Conservation (phyloP, 2,888 invertebrate species). For the Cheilosia grossa region DNA sequence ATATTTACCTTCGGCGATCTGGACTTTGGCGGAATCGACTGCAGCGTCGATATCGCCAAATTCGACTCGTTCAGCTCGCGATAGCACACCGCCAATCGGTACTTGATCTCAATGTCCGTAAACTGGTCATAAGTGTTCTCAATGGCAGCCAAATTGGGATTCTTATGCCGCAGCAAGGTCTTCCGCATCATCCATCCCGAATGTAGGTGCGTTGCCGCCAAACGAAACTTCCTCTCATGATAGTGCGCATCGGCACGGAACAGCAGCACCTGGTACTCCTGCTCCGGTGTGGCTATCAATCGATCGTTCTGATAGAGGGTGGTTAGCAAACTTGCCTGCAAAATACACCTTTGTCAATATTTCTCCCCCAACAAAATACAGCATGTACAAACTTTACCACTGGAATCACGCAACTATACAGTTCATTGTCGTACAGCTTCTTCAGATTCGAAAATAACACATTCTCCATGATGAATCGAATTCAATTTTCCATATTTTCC, state of each 20-base stretch:
- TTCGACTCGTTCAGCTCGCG: slow-evolving; percentile 87
- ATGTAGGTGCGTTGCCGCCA: slow-evolving; percentile 86
- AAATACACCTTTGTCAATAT: not conserved
- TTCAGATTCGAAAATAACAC: slow-evolving; percentile 87
- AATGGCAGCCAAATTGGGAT: slow-evolving; percentile 77
- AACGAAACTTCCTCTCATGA: slow-evolving; percentile 86
- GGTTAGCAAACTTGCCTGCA: slow-evolving; percentile 87
- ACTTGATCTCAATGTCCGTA: slow-evolving; percentile 88
- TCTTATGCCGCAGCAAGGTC: slow-evolving; percentile 79
- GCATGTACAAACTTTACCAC: slow-evolving; percentile 85
- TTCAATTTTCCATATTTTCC: slow-evolving; percentile 26
- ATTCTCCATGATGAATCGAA: slow-evolving; percentile 83
- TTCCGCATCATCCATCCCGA: slow-evolving; percentile 84
- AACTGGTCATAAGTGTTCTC: slow-evolving; percentile 80
- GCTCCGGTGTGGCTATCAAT: slow-evolving; percentile 83
- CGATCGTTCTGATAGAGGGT: slow-evolving; percentile 87
- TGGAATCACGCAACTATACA: slow-evolving; percentile 89
- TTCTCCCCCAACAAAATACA: not conserved
- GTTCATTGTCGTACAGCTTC: slow-evolving; percentile 87
- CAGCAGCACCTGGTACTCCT: slow-evolving; percentile 87
- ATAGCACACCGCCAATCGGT: slow-evolving; percentile 88
- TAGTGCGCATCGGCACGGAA: slow-evolving; percentile 89
- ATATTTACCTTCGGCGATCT: slow-evolving; percentile 90
- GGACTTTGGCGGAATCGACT: slow-evolving; percentile 85
- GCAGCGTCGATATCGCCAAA: slow-evolving; percentile 84